These are phyloP conservation scores for Blastobasis lacticolella DNA, from an alignment of 2,888 invertebrate species.

Conservation along the genomic window DNA sequence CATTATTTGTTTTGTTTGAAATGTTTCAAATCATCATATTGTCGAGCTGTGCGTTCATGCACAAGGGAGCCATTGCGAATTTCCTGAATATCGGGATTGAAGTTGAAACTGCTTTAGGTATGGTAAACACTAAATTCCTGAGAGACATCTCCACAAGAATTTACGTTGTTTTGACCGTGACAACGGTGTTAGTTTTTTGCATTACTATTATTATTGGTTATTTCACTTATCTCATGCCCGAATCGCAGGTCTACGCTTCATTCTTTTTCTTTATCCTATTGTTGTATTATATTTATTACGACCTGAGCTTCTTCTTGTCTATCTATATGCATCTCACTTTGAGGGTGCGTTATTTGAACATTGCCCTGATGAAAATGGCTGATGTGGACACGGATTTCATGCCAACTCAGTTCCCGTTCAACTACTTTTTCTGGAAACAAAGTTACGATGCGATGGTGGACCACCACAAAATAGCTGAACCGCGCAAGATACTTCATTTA, in stretches of 20 bases:
- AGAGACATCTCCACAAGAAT: conserved; percentile 25
- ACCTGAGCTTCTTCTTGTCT: conserved; percentile 27
- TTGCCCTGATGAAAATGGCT: conserved; percentile 39
- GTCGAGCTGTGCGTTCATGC: conserved; percentile 29
- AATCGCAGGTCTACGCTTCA: too few species aligned
- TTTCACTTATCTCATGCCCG: too few species aligned
- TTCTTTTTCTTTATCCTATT: conserved; percentile 23
- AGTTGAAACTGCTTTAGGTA: conserved; percentile 40
- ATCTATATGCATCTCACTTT: conserved; percentile 25
- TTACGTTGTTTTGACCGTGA: conserved; percentile 12
- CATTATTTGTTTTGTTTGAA: too few species aligned
- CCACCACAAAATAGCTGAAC: conserved; percentile 26
- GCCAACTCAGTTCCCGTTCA: conserved; percentile 33
- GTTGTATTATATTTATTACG: conserved; percentile 32
- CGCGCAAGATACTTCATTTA: conserved; percentile 26
- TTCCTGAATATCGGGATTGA: conserved; percentile 32
- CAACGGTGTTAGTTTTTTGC: too few species aligned
- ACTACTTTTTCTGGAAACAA: conserved; percentile 37
- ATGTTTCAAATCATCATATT: conserved; percentile 23
- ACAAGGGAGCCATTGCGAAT: conserved; percentile 24
- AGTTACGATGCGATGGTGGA: conserved; percentile 32
- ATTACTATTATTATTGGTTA: too few species aligned
- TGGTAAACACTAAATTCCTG: conserved; percentile 44
- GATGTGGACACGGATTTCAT: conserved; percentile 36
- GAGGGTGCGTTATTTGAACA: conserved; percentile 41